A percentile compares a stretch with the other conserved stretches of the same genome.
Conservation (phyloP, 2,888 invertebrate genomes). For the Thymelicus acteon region DNA sequence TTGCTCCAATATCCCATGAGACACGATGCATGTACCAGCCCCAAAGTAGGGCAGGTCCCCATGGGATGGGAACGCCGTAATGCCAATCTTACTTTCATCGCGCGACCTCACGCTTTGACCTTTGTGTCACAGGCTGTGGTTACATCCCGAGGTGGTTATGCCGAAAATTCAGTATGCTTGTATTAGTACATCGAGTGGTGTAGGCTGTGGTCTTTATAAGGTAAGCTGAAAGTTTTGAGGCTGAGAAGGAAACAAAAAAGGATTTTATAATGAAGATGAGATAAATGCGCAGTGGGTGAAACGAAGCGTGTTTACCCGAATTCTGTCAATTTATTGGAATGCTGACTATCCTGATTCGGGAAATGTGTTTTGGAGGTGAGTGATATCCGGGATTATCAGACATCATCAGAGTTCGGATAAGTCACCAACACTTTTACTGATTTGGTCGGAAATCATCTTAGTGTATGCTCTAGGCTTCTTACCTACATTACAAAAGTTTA, state of each 20-base stretch:
- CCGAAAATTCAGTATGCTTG: slow-evolving; percentile 11
- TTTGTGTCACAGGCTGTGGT: slow-evolving; percentile 28
- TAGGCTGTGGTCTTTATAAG: slow-evolving; percentile 16
- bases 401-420: too few relatives aligned
- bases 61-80: slow-evolving; percentile 49
- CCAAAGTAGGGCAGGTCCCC: slow-evolving; percentile 25
- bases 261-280: too few relatives aligned
- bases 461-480: too few relatives aligned
- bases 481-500: too few relatives aligned
- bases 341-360: too few relatives aligned
- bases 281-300: too few relatives aligned
- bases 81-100: slow-evolving; percentile 70
- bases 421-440: too few relatives aligned
- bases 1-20: slow-evolving; percentile 5
- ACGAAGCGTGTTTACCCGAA: too few relatives aligned
- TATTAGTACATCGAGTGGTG: background rate
- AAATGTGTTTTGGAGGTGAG: too few relatives aligned
- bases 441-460: too few relatives aligned
- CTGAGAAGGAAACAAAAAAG: background rate
- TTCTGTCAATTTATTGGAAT: too few relatives aligned
- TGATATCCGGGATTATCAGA: too few relatives aligned
- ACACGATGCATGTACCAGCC: background rate
- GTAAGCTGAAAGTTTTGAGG: background rate
- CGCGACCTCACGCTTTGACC: slow-evolving; percentile 71
- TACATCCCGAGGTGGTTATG: background rate